Conservation (phyloP, 2,888 invertebrate genomes). For the Netelia melanura region DNA sequence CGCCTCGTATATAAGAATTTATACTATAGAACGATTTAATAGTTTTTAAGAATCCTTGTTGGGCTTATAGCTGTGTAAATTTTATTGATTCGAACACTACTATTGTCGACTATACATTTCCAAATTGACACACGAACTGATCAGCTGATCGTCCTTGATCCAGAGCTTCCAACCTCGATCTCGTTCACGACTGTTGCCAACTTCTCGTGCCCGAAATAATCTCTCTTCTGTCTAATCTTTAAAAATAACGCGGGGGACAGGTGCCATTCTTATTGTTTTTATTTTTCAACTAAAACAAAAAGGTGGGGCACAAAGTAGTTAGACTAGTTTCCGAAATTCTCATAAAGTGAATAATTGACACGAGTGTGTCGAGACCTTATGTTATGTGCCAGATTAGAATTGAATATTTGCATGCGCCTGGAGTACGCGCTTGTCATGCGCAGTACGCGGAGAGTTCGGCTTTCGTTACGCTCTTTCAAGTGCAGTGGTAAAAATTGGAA, state of each 20-base stretch:
- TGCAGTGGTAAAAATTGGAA: too few relatives aligned
- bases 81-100: constrained; percentile 67
- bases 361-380: too few relatives aligned
- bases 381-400: too few relatives aligned
- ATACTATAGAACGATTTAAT: too few relatives aligned
- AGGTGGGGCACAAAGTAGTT: background rate
- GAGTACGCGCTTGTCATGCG: too few relatives aligned
- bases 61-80: constrained; percentile 59
- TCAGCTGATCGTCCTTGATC: constrained; percentile 73
- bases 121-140: constrained; percentile 47
- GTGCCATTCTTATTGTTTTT: constrained; percentile 32
- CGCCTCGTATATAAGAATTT: background rate
- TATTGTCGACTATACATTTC: constrained; percentile 28
- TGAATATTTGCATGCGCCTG: too few relatives aligned
- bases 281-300: constrained; percentile 17
- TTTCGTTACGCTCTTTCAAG: too few relatives aligned
- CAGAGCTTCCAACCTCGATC: constrained; percentile 65
- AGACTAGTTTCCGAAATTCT: too few relatives aligned
- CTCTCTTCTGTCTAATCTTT: constrained; percentile 23
- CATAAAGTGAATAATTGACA: too few relatives aligned
- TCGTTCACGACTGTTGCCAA: constrained; percentile 59
- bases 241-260: constrained; percentile 57
- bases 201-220: constrained; percentile 65
- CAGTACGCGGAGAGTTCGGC: too few relatives aligned
- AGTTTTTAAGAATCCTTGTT: constrained; percentile 32